Conservation (phyloP, 2,797 vertebrate genomes). For the Betta splendens region DNA sequence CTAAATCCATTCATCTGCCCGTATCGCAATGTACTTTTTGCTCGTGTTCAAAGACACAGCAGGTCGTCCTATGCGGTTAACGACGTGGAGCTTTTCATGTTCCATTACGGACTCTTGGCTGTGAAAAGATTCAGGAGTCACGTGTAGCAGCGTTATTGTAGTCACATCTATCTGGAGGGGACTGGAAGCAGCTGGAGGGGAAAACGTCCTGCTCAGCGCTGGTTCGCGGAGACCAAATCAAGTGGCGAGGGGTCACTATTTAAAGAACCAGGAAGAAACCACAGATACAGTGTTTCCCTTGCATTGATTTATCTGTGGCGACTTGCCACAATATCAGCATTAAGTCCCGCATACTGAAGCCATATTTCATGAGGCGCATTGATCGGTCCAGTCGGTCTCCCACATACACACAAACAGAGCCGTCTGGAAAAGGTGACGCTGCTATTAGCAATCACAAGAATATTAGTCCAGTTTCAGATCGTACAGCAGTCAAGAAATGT, state of each 20-base stretch:
- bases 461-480: too few species aligned
- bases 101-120: slow-evolving; percentile 54
- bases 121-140: slow-evolving; percentile 54
- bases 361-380: too few species aligned
- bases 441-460: too few species aligned
- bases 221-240: slow-evolving; percentile 45
- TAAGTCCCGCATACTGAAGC: too few species aligned
- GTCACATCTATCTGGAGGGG: slow-evolving; percentile 46
- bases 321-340: too few species aligned
- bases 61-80: slow-evolving; percentile 23
- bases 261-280: not conserved
- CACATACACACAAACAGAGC: too few species aligned
- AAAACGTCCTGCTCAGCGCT: slow-evolving; percentile 37
- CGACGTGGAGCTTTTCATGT: slow-evolving; percentile 53
- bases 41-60: slow-evolving; percentile 32
- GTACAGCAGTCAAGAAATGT: too few species aligned
- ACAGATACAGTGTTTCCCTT: not conserved
- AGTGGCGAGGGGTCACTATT: slow-evolving; percentile 39
- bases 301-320: too few species aligned
- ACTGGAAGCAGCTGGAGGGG: slow-evolving; percentile 56
- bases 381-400: too few species aligned
- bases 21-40: slow-evolving; percentile 16
- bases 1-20: slow-evolving; percentile 26
- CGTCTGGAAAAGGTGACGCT: too few species aligned
- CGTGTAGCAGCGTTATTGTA: slow-evolving; percentile 55